Evolutionary conservation across 1,140 invertebrate species (phyloP).

Genomic region (Pemphigus obesinymphae): DNA sequence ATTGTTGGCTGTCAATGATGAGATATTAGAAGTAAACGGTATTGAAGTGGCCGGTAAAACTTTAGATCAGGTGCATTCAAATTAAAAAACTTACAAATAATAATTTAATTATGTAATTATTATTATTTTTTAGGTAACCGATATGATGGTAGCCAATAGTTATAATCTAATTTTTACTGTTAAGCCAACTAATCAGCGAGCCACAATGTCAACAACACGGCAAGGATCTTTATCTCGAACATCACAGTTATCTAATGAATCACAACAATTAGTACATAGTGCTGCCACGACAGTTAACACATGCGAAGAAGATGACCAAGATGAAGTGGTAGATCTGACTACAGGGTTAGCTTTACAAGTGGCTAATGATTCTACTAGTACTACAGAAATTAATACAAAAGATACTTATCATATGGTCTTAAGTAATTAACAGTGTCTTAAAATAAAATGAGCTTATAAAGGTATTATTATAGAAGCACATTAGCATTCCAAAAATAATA

Average conservation of each 20-base stretch:
- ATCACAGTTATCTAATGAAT: conserved; percentile 65
- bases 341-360: conserved; percentile 29
- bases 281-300: conserved; percentile 57
- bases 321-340: conserved; percentile 50
- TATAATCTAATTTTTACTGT: conserved; percentile 98
- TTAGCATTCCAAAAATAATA: conserved; percentile 16
- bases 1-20: conserved; percentile 95
- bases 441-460: neutral
- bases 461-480: neutral
- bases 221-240: conserved; percentile 72
- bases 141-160: conserved; percentile 99
- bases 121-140: conserved; percentile 73
- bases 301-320: conserved; percentile 59
- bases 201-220: conserved; percentile 59
- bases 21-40: conserved; percentile 99
- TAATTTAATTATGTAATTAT: neutral
- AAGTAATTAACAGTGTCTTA: conserved; percentile 8
- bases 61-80: conserved; percentile 69
- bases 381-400: neutral
- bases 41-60: conserved; percentile 98
- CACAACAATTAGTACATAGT: conserved; percentile 65
- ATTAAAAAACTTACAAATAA: neutral
- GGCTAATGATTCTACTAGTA: conserved; percentile 27
- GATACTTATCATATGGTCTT: neutral
- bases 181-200: conserved; percentile 89